A percentile compares a stretch with the other conserved stretches of the same genome.
Evolutionary conservation across 2,797 vertebrate genomes (phyloP).

Genomic region (Lithobates pipiens): DNA sequence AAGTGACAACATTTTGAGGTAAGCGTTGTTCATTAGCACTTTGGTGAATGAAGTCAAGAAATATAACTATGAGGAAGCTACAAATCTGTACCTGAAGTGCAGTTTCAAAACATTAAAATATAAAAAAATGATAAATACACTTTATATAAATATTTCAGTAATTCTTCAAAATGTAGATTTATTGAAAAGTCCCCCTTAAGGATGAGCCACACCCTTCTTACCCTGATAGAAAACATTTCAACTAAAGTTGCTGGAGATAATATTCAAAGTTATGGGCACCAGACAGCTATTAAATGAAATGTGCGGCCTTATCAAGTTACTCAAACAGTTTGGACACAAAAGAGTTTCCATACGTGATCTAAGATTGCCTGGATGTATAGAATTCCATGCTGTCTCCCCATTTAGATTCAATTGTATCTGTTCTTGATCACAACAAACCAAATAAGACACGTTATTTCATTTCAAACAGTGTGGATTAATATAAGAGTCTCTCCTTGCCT

Average conservation of each 20-base stretch:
- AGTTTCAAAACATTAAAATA: too few species aligned
- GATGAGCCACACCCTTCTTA: conserved; percentile 32
- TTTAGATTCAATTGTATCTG: conserved; percentile 45
- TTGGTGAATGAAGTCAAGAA: too few species aligned
- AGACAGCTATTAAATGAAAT: conserved; percentile 43
- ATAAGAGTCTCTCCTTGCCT: not conserved
- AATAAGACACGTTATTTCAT: conserved; percentile 31
- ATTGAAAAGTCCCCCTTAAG: not conserved
- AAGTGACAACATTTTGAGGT: too few species aligned
- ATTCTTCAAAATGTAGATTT: too few species aligned
- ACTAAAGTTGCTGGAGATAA: conserved; percentile 23
- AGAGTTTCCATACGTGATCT: conserved; percentile 56
- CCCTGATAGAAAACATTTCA: conserved; percentile 47
- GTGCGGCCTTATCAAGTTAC: conserved; percentile 52
- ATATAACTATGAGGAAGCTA: too few species aligned
- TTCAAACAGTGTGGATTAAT: not conserved
- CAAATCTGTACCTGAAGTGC: too few species aligned
- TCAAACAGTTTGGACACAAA: conserved; percentile 28
- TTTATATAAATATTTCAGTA: too few species aligned
- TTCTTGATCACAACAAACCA: conserved; percentile 46
- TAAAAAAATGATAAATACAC: too few species aligned
- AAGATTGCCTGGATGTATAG: conserved; percentile 35
- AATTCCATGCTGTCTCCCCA: conserved; percentile 26
- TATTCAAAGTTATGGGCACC: conserved; percentile 41
- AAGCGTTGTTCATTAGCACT: too few species aligned